Conservation (phyloP, 2,797 vertebrate species). For the Triplophysa bombifrons region DNA sequence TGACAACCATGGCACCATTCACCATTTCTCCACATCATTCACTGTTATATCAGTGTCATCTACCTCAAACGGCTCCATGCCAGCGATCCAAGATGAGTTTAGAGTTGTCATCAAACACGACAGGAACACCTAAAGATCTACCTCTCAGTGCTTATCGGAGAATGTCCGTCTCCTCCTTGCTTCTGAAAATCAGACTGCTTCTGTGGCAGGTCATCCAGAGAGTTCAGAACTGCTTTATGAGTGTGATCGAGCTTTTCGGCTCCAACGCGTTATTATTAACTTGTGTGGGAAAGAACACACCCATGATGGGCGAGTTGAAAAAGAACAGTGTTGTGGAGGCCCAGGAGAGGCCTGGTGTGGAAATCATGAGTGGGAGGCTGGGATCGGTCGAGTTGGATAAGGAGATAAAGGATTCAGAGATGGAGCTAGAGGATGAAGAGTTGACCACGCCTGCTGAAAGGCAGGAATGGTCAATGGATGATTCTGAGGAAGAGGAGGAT, state of each 20-base stretch:
- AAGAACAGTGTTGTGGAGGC: background rate
- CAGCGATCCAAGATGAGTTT: conserved; percentile 20
- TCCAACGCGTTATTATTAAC: conserved; percentile 29
- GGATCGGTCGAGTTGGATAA: background rate
- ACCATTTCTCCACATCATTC: conserved; percentile 6
- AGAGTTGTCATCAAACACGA: background rate
- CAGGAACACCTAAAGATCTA: background rate
- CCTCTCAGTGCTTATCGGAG: background rate
- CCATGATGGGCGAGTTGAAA: conserved; percentile 31
- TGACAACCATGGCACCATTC: conserved; percentile 40
- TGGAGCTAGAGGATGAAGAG: background rate
- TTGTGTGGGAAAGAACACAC: conserved; percentile 11
- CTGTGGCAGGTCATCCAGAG: conserved; percentile 30
- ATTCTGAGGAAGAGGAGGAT: conserved; percentile 3
- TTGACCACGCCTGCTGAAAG: background rate
- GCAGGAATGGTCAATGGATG: background rate
- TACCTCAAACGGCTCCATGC: background rate
- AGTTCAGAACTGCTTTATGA: conserved; percentile 19
- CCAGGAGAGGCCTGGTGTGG: conserved; percentile 5
- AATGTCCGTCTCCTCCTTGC: background rate
- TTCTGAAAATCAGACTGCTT: conserved; percentile 14
- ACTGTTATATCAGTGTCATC: conserved; percentile 1
- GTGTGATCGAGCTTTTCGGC: conserved; percentile 20
- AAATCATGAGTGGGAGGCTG: background rate
- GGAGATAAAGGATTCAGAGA: background rate